Conservation (phyloP, 2,888 invertebrate genomes). For the Drosophila kanekoi region DNA sequence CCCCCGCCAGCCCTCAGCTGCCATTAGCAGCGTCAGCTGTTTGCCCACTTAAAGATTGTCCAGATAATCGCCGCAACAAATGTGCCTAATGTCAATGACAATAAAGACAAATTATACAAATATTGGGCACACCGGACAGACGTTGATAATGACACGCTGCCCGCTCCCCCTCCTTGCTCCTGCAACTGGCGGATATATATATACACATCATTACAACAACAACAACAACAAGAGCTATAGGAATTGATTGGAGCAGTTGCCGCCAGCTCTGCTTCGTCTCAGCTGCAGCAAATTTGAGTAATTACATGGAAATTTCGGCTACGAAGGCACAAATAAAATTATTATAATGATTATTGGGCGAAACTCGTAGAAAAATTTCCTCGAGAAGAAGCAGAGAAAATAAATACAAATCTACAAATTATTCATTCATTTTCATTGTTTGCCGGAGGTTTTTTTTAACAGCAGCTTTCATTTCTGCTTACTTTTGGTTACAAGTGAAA, state of each 20-base stretch:
- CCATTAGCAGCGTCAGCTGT: constrained; percentile 70
- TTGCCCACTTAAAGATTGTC: constrained; percentile 72
- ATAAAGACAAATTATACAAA: constrained; percentile 74
- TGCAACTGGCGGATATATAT: neutral
- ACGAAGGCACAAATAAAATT: constrained; percentile 12
- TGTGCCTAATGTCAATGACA: constrained; percentile 74
- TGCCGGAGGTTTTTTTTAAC: constrained; percentile 18
- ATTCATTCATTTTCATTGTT: constrained; percentile 69
- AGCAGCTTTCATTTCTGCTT: constrained; percentile 7
- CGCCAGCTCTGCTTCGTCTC: constrained; percentile 16
- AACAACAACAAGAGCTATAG: neutral
- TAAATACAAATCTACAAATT: constrained; percentile 51
- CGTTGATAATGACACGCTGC: constrained; percentile 60
- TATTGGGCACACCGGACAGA: constrained; percentile 48
- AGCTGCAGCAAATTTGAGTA: constrained; percentile 34
- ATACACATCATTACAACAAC: constrained; percentile 48
- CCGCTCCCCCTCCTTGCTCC: too few species aligned
- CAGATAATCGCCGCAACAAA: constrained; percentile 74
- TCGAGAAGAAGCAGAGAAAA: neutral
- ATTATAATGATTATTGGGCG: constrained; percentile 27
- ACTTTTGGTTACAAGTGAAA: constrained; percentile 21
- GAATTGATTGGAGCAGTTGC: constrained; percentile 18
- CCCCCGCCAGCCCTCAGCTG: constrained; percentile 7
- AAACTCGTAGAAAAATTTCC: neutral
- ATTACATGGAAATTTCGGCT: constrained; percentile 26